Evolutionary conservation across 2,888 invertebrate species (phyloP), one percentile per base, ranked within the genome.

Genomic region (Tetrapedia diversipes): DNA sequence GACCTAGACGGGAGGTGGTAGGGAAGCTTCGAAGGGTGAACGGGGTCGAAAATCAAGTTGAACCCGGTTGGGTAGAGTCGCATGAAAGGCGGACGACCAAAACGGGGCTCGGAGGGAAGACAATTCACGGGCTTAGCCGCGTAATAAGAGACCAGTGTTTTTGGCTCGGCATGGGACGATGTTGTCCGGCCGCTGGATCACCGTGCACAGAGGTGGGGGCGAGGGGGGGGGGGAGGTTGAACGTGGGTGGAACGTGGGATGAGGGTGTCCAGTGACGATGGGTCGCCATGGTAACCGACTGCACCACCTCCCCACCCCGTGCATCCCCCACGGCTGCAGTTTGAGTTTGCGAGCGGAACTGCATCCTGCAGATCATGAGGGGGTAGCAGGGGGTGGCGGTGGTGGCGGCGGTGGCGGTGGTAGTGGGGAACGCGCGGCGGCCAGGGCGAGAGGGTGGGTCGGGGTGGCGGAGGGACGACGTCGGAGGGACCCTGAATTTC

Each of bases 191-290:
- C 86, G 89, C 86, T 86, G 90, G 90, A 91, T 90, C 90, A 90
- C 87, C 89, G 87, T 86, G 86, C 84, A 87, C 81, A 59, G 77
- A n/a, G n/a, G n/a, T n/a, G n/a, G n/a, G n/a, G n/a, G n/a, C n/a
- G n/a, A n/a, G n/a, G n/a, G n/a, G n/a, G n/a, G n/a, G n/a, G n/a
- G n/a, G 86, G 76, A 81, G 84, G 82, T 79, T 77, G 82, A 82
- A 83, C 79, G 80, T 83, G 79, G 82, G 76, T 78, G 81, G 77
- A 84, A 71, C 73, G 74, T 82, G 82, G 87, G 82, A 72, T 78
- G 84, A 85, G 89, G 86, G 87, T 91, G 91, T 91, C 91, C 91
- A 90, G 91, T 89, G 89, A 89, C 90, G 90, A 87, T 87, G 89
- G 88, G 90, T 91, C 86, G 86, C 89, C 89, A 91, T 91, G 90